Percentiles rank a stretch among this genome's conserved stretches.
phyloP scores from a whole-genome alignment of 2,797 vertebrate species.

The Premnoplex brunnescens region DNA sequence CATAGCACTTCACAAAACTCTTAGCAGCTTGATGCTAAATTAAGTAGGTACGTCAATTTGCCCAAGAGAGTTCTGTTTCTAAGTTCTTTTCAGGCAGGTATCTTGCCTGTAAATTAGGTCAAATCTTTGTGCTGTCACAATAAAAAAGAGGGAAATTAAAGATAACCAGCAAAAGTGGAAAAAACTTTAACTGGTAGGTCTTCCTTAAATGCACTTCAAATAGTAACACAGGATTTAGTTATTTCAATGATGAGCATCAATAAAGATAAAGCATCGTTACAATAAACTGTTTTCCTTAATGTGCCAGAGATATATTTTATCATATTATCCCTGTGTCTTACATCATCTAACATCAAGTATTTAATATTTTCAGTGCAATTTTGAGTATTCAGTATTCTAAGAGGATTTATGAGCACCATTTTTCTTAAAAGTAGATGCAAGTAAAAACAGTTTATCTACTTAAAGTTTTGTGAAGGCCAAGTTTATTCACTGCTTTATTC shows the following conservation, averaged over 20 bases:
- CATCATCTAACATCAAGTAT: neutral
- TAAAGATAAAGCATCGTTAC: neutral
- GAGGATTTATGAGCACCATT: neutral
- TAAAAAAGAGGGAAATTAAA: neutral
- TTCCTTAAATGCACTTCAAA: neutral
- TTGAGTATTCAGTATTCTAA: neutral
- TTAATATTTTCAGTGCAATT: neutral
- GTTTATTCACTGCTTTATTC: neutral
- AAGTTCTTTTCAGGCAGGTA: neutral
- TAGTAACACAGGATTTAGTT: neutral
- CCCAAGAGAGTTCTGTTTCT: neutral
- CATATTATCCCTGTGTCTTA: neutral
- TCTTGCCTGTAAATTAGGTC: neutral
- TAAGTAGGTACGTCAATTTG: neutral
- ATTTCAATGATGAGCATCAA: neutral
- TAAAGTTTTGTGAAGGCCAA: neutral
- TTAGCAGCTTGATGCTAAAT: neutral
- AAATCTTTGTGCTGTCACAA: neutral
- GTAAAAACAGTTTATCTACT: neutral
- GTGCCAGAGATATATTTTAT: neutral
- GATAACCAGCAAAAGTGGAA: accelerated
- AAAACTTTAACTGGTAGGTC: neutral
- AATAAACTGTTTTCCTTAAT: neutral
- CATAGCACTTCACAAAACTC: neutral
- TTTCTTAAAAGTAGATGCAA: neutral